A percentile compares a stretch with the other conserved stretches of the same genome.
phyloP scores from a whole-genome alignment of 2,888 invertebrate species.

The Heterodera filipjevi region DNA sequence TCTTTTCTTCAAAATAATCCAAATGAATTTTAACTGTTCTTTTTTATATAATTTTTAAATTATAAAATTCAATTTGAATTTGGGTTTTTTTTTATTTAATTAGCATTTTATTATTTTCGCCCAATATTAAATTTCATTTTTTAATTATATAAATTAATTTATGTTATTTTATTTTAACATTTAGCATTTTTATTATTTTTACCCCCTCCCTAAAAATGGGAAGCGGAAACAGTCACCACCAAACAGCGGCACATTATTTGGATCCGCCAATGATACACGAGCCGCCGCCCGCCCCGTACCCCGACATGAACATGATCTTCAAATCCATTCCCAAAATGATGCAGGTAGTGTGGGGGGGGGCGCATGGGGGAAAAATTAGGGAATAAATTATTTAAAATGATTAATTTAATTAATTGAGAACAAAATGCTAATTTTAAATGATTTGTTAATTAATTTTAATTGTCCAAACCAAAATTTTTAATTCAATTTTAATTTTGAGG shows the following conservation, averaged over 20 bases:
- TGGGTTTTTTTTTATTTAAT: too few species aligned
- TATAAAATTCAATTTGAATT: background rate
- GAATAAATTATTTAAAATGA: too few species aligned
- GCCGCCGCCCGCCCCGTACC: constrained; percentile 47
- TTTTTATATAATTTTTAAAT: background rate
- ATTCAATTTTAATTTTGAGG: constrained; percentile 40
- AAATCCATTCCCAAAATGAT: constrained; percentile 62
- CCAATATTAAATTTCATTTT: too few species aligned
- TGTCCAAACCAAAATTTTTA: too few species aligned
- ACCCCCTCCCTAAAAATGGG: constrained; percentile 39
- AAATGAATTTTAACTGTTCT: too few species aligned
- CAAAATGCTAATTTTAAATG: too few species aligned
- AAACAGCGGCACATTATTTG: constrained; percentile 28
- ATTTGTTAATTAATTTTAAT: background rate
- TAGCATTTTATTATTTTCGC: background rate
- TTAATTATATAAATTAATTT: background rate
- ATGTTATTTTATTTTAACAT: too few species aligned
- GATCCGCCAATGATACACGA: constrained; percentile 43
- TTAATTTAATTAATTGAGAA: too few species aligned
- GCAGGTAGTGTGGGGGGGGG: too few species aligned
- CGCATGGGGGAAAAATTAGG: too few species aligned
- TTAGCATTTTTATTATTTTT: too few species aligned
- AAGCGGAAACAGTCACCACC: constrained; percentile 43
- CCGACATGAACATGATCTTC: constrained; percentile 55
- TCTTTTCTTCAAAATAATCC: too few species aligned